phyloP scores from a whole-genome alignment of 2,113 vertebrate genomes.

The Bettongia penicillata region DNA sequence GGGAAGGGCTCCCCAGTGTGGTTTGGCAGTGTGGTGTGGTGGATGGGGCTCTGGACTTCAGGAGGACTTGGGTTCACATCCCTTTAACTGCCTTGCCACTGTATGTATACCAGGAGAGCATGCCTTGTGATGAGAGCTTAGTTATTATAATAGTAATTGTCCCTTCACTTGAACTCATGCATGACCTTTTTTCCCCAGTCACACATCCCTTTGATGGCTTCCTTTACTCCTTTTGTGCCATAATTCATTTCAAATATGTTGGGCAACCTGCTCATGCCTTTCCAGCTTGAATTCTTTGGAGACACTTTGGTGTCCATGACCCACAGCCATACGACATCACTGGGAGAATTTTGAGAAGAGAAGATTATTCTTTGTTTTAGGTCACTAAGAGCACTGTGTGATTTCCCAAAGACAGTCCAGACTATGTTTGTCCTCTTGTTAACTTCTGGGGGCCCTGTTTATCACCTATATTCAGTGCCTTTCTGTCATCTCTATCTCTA shows the following conservation, averaged over 20 bases:
- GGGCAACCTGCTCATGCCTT: neutral
- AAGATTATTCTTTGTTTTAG: neutral
- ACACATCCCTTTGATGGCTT: neutral
- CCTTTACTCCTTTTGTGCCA: neutral
- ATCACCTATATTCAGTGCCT: neutral
- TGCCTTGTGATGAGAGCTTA: neutral
- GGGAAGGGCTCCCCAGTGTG: neutral
- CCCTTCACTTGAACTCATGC: neutral
- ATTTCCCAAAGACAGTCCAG: neutral
- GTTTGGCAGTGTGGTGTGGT: neutral
- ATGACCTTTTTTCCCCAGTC: neutral
- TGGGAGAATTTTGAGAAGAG: neutral
- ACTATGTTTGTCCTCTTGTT: neutral
- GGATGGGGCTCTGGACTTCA: neutral
- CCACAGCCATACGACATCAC: neutral
- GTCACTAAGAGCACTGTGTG: neutral
- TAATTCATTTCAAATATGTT: neutral
- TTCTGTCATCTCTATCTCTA: too few relatives aligned
- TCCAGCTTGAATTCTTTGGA: neutral
- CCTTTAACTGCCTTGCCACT: neutral
- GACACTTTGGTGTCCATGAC: neutral
- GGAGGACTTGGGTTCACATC: neutral
- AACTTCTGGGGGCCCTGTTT: neutral
- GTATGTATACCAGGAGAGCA: neutral
- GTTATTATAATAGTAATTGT: neutral